Evolutionary conservation across 2,888 invertebrate species (phyloP).

Genomic region (Rapana venosa): DNA sequence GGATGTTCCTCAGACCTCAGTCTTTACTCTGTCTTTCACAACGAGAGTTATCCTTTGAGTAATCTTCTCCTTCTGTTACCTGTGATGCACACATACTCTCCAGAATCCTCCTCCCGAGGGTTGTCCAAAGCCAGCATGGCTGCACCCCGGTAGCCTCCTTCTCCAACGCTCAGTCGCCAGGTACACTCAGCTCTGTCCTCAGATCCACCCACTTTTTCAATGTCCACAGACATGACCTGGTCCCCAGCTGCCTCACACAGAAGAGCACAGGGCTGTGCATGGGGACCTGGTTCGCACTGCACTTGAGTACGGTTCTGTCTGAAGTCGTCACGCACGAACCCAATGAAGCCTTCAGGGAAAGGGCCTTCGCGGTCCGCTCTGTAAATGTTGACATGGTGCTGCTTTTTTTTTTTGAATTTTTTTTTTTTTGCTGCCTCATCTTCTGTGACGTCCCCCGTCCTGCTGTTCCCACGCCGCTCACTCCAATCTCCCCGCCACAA

Average conservation of each 20-base stretch:
- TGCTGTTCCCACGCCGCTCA: too few species aligned
- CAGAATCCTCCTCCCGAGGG: background rate
- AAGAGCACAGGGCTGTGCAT: background rate
- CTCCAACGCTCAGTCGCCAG: background rate
- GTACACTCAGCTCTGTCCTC: background rate
- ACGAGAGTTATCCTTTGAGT: background rate
- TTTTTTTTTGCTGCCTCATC: too few species aligned
- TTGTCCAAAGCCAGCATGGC: background rate
- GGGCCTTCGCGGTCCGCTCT: background rate
- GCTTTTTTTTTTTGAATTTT: too few species aligned
- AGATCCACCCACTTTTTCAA: background rate
- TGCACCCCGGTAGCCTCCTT: conserved; percentile 10
- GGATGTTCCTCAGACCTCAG: background rate
- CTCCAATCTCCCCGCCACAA: too few species aligned
- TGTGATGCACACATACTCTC: background rate
- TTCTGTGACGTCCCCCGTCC: too few species aligned
- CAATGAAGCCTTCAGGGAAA: background rate
- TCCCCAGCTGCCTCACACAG: background rate
- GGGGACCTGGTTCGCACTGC: background rate
- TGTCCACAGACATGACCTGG: background rate
- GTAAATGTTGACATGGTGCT: background rate
- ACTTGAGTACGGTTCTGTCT: background rate
- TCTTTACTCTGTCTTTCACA: background rate
- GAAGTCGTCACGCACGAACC: background rate
- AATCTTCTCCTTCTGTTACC: background rate